Conservation (phyloP, 2,888 invertebrate species). For the Blastobasis lacticolella region DNA sequence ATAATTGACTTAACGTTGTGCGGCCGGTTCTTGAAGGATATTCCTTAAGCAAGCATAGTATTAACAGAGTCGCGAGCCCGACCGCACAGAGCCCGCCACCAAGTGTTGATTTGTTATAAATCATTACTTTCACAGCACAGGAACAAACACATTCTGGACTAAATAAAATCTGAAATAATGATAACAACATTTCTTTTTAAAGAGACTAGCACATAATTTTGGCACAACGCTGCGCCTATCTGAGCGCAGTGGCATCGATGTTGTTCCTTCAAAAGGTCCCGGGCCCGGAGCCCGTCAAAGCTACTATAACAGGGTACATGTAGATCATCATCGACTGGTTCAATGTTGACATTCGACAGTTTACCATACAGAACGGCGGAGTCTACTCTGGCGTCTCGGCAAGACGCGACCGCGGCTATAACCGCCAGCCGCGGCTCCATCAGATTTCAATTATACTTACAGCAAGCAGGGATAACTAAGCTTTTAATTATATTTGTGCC, state of each 20-base stretch:
- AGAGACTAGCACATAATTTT: conserved; percentile 73
- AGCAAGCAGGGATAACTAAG: conserved; percentile 57
- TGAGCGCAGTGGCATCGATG: conserved; percentile 62
- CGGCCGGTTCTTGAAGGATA: conserved; percentile 9
- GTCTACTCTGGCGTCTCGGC: not conserved
- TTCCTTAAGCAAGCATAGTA: too few relatives aligned
- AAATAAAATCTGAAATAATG: conserved; percentile 72
- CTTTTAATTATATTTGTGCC: conserved; percentile 65
- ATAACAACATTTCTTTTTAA: conserved; percentile 67
- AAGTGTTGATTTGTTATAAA: conserved; percentile 67
- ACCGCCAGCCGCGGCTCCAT: too few relatives aligned
- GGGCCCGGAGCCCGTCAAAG: too few relatives aligned
- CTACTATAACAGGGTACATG: too few relatives aligned
- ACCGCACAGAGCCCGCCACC: conserved; percentile 46
- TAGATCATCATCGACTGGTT: too few relatives aligned
- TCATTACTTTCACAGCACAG: conserved; percentile 65
- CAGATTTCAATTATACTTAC: conserved; percentile 35
- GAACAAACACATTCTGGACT: conserved; percentile 72
- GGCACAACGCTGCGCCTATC: conserved; percentile 66
- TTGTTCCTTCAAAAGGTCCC: conserved; percentile 30
- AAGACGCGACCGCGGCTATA: too few relatives aligned
- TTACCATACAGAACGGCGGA: conserved; percentile 7
- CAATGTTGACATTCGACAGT: too few relatives aligned
- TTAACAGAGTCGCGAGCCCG: not conserved
- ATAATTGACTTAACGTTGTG: conserved; percentile 17